Conservation (phyloP, 2,113 vertebrate genomes). For the Apistogramma diplotaenia region DNA sequence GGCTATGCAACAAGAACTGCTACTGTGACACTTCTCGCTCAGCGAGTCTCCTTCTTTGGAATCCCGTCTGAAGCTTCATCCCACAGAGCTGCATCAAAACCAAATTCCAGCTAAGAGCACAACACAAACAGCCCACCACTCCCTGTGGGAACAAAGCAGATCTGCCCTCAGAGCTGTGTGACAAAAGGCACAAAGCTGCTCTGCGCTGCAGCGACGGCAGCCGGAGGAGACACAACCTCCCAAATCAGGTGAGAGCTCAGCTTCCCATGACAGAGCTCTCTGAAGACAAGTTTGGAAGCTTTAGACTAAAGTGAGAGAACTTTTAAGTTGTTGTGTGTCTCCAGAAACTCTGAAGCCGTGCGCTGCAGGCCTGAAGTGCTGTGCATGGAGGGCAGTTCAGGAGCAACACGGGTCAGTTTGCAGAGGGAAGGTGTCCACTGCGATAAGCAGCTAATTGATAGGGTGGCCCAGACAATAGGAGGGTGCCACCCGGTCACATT, state of each 20-base stretch:
- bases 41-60: background rate
- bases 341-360: accelerated
- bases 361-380: background rate
- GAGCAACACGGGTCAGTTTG: background rate
- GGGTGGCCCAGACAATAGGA: conserved; percentile 58
- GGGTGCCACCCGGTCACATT: conserved; percentile 66
- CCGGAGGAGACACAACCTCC: conserved; percentile 26
- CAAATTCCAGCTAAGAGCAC: conserved; percentile 1
- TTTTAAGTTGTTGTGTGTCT: background rate
- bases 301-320: background rate
- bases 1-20: conserved; percentile 1
- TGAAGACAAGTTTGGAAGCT: conserved; percentile 19
- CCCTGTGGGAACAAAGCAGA: conserved; percentile 49
- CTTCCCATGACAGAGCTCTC: conserved; percentile 44
- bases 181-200: conserved; percentile 50
- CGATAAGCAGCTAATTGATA: conserved; percentile 51
- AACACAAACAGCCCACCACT: conserved; percentile 56
- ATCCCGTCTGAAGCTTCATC: conserved; percentile 16
- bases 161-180: conserved; percentile 21
- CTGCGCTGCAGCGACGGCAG: conserved; percentile 4
- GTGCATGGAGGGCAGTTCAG: background rate
- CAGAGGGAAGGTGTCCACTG: conserved; percentile 34
- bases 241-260: conserved; percentile 20
- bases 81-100: conserved; percentile 26
- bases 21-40: background rate